Evolutionary conservation across 2,797 vertebrate genomes (phyloP).

Genomic region (Bryconaethiops microstoma): DNA sequence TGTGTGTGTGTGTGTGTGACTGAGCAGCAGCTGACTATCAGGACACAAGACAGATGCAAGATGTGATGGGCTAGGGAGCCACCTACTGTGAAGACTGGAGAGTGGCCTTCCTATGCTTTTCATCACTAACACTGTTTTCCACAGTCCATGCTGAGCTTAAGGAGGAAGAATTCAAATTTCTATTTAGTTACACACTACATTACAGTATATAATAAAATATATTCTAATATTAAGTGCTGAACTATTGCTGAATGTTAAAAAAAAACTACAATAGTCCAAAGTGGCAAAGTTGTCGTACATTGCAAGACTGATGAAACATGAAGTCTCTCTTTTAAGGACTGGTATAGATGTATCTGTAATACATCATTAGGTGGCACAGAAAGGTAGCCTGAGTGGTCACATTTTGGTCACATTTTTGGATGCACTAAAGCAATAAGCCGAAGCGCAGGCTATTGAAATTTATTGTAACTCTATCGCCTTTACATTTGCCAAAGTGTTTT

Average conservation of each 20-base stretch:
- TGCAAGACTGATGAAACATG: neutral
- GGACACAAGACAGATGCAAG: conserved; percentile 30
- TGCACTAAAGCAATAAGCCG: neutral
- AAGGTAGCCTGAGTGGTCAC: neutral
- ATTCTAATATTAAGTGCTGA: neutral
- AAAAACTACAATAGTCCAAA: neutral
- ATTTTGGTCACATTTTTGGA: neutral
- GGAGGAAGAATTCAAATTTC: neutral
- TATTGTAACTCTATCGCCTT: conserved; percentile 10
- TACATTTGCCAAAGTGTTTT: conserved; percentile 6
- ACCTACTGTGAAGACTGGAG: conserved; percentile 81
- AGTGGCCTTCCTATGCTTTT: conserved; percentile 36
- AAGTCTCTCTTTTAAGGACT: neutral
- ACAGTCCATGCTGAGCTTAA: neutral
- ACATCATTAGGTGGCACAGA: neutral
- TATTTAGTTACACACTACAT: neutral
- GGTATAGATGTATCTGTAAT: neutral
- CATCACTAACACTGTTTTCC: conserved; percentile 26
- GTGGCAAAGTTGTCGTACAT: neutral
- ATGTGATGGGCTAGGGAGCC: conserved; percentile 82
- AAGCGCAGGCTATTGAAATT: neutral
- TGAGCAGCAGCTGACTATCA: conserved; percentile 51
- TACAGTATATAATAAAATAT: neutral
- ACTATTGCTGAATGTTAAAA: neutral
- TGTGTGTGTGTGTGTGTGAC: conserved; percentile 52